Evolutionary conservation across 2,797 vertebrate species (phyloP), one percentile per base, ranked within the genome.

Genomic region (Pteronotus mesoamericanus): DNA sequence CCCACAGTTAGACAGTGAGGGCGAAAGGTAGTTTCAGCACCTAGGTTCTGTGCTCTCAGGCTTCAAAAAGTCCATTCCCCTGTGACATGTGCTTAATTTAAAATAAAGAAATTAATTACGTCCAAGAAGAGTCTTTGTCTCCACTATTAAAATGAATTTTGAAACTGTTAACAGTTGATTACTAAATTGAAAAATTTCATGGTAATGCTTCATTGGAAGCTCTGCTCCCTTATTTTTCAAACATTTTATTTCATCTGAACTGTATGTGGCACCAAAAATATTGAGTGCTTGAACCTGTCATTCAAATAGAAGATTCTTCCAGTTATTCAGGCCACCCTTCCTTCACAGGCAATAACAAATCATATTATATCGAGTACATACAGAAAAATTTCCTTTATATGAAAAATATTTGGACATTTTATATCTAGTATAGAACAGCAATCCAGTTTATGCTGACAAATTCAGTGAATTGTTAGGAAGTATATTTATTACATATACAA

Each of bases 221-320:
- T 86, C 39, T 59, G 57, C 12, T 61, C 6, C 18, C 46, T 94
- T 74, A 74, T 69, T 91, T 91, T 93, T 74, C 12, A 96, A 96
- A 78, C 7, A 86, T 39, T 92, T 93, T 93, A 96, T 95, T 96
- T 93, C 68, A 75, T 46, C 57, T 42, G 78, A 92, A 85, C 89
- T 55, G 75, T 55, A 61, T 5, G 10, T 2, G 2, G 11, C 53
- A 68, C 4, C 4, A 46, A 71, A 91, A 72, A 29, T 64, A 78
- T 21, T 89, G 89, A 21, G 82, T 26, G 5, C 5, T 71, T 86
- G 24, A 61, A 34, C 32, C 9, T 78, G 9, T 93, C n/a, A 46
- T 5, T 5, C 19, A 87, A 84, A 78, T 5, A 59, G 15, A 48
- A 90, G 68, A 9, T 66, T 96, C 80, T 80, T 89, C 79, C 12